phyloP scores from a whole-genome alignment of 1,140 invertebrate genomes.

The Trissolcus basalis region DNA sequence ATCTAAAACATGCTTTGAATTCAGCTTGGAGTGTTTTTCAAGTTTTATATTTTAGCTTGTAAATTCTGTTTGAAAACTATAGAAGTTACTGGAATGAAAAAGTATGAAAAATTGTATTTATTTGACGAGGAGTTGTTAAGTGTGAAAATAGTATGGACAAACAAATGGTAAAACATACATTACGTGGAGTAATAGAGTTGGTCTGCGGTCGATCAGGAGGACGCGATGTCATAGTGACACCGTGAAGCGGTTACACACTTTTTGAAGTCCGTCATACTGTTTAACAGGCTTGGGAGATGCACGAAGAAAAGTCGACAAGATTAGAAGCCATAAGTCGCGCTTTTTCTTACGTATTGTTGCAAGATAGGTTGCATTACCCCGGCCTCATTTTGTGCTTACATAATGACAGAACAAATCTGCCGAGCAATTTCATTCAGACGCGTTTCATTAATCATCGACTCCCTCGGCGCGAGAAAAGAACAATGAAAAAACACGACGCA shows the following conservation, averaged over 20 bases:
- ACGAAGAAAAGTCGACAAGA: conserved; percentile 31
- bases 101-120: too few species aligned
- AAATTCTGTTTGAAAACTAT: too few species aligned
- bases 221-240: conserved; percentile 11
- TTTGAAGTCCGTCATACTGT: conserved; percentile 17
- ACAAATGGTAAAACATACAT: background rate
- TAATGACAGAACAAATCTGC: conserved; percentile 6
- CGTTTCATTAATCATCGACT: conserved; percentile 5
- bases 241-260: conserved; percentile 1
- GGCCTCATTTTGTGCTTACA: conserved; percentile 20
- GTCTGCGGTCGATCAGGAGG: background rate
- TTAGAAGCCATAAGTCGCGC: conserved; percentile 44
- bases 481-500: background rate
- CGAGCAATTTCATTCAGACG: conserved; percentile 2
- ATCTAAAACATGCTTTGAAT: too few species aligned
- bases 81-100: too few species aligned
- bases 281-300: conserved; percentile 33
- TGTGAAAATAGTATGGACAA: too few species aligned
- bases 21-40: too few species aligned
- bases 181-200: background rate
- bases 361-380: conserved; percentile 23
- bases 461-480: background rate
- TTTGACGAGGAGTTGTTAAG: too few species aligned
- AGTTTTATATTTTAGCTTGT: too few species aligned
- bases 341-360: conserved; percentile 16